Evolutionary conservation across 2,888 invertebrate genomes (phyloP), one percentile per base, ranked within the genome.

Genomic region (Morinoia aosen): DNA sequence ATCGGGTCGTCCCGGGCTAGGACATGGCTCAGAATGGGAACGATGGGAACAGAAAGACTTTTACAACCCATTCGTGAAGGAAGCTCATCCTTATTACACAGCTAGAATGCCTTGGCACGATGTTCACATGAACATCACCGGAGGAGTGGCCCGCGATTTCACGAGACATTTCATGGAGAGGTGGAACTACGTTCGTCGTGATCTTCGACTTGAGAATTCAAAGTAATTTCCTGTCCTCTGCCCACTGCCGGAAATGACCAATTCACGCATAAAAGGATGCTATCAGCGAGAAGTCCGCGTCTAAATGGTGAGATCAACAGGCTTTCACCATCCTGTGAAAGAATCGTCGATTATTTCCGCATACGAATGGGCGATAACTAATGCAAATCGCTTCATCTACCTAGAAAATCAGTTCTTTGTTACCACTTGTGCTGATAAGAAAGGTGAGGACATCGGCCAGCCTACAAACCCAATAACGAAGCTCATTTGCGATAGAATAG

Each of bases 51-150:
- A 95, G 57, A 94, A 95, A 56, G 95, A 95, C 61, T 95, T 94
- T 76, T 76, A 93, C 40, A 95, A 95, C 64, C 95, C 95, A 88
- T 94, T 95, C 93, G 58, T 90, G 40, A 94, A 76, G 58, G 57
- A 95, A 76, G 58, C 94, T 76, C 48, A 91, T 61, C 40, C 61
- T 91, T 64, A 40, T 58, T 94, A 94, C 58, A 88, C 76, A 39
- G 93, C 95, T 39, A 91, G 95, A 64, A 94, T 95, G 95, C 95
- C 95, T 56, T 95, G 95, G 95, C 95, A 95, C 94, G 95, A 95
- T 88, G 93, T 95, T 58, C 94, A 95, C 48, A 94, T 95, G 58
- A 94, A 61, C 57, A 95, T 95, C 57, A 56, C 58, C n/a, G 95
- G 95, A 64, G 57, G 40, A 94, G 88, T 94, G 88, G 95, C 90